Percentiles rank a stretch among this genome's conserved stretches.
These are phyloP conservation scores for Habroteleia sp. DNA, from an alignment of 2,888 invertebrate genomes.

Conservation along the genomic window DNA sequence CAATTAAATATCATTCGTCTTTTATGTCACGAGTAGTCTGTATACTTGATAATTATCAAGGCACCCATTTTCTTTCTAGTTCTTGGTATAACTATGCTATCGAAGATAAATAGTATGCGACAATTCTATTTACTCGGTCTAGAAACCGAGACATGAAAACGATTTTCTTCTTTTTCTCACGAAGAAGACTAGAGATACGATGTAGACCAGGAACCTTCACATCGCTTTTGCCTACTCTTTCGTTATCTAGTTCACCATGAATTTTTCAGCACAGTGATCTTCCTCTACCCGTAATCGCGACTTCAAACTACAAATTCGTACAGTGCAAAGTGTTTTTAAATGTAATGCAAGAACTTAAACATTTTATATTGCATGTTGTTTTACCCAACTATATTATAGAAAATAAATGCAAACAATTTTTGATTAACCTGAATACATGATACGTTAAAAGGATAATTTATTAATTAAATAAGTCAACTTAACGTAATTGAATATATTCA, in stretches of 20 bases:
- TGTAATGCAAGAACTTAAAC: no score
- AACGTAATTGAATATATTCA: no score
- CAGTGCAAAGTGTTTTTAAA: no score
- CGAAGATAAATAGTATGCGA: constrained; percentile 18
- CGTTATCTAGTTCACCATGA: constrained; percentile 80
- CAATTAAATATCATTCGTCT: no score
- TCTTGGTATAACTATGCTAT: constrained; percentile 19
- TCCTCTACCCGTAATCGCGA: constrained; percentile 36
- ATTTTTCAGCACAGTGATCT: constrained; percentile 68
- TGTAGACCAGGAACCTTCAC: constrained; percentile 66
- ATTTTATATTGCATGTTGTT: no score
- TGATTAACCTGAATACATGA: no score
- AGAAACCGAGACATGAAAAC: constrained; percentile 18
- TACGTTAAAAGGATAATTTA: no score
- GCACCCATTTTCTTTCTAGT: constrained; percentile 7
- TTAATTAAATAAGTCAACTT: no score
- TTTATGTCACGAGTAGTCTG: constrained; percentile 24
- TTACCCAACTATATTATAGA: no score
- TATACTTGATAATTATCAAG: constrained; percentile 19
- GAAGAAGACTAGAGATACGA: constrained; percentile 66
- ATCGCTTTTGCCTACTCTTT: constrained; percentile 69
- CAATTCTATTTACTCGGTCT: constrained; percentile 24
- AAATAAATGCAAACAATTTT: no score
- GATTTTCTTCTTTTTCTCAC: constrained; percentile 29
- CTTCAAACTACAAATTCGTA: constrained; percentile 1